Base-by-base conservation (phyloP, 1,140 invertebrate genomes). In the Tetraneura akinire region DNA sequence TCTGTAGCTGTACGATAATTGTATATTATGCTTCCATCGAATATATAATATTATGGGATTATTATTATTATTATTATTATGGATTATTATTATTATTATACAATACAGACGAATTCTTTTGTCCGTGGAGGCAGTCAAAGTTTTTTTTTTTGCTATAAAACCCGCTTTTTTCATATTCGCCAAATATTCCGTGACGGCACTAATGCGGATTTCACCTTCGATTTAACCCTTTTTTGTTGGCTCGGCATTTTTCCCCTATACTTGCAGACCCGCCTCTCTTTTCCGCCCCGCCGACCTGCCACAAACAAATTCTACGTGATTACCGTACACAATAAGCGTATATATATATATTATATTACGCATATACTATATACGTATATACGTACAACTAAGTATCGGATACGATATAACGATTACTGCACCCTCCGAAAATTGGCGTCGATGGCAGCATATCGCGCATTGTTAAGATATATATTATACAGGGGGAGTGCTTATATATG, bases 161-260 rank as follows among this genome's bases (percentile, higher is more conserved):
- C n/a, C n/a, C n/a, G n/a, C 21, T 37, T 66, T 62, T 62, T 62
- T 18, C 26, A 10, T 66, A 23, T 70, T 16, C 42, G 42, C 42
- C 18, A 16, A 70, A 26, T 26, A 16, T 47, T 70, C 3, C 37
- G 11, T 21, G 11, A 3, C 8, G 8, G 32, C 45, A 49, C 23
- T 70, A 49, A 70, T n/a, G 47, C 23, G 66, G 66, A 70, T 70
- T 70, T 68, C 37, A 68, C 64, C 64, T 68, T 45, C 37, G 37
- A 68, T 68, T 68, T 45, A 68, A 68, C 64, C 64, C 32, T 11
- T 68, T 23, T 68, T 68, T 42, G 10, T 47, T 14, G 64, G n/a
- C 11, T 70, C 45, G 23, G 8, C 14, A 49, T 49, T 70, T n/a
- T 16, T 29, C 23, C n/a, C n/a, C n/a, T n/a, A n/a, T n/a, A n/a